Evolutionary conservation across 2,797 vertebrate genomes (phyloP), one percentile per base, ranked within the genome.

Genomic region (Arctocebus calabarensis): DNA sequence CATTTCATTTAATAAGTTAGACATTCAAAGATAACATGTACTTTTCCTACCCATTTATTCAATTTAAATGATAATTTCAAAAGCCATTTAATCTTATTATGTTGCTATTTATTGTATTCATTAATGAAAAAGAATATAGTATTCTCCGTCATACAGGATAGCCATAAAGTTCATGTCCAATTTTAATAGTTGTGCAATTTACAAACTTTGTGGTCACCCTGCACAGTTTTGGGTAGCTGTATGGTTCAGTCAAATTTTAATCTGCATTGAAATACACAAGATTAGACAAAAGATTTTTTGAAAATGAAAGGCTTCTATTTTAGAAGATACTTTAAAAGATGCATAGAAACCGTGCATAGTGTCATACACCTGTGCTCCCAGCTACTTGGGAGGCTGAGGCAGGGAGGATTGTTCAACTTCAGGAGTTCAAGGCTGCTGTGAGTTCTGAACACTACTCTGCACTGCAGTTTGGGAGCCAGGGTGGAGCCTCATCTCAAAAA

Each of bases 1-100:
- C 9, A 57, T 32, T 84, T 95, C 16, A 59, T 85, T 89, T 90
- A 91, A 84, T 95, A 91, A 91, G 86, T 78, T 94, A 87, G 92
- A 57, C 23, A 84, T 94, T 37, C 55, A 81, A 93, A 91, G 20
- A 84, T 91, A 88, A 77, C 82, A 37, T 61, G 32, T 91, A 68
- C 34, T 93, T 93, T 89, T 82, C 40, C 62, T 92, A 40, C 37
- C 64, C 70, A 73, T 61, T 87, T 94, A 84, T 78, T 94, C 68
- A 82, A 48, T 27, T 43, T 95, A 59, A 91, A 34, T 75, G 62
- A 71, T 52, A 68, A 79, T 94, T 96, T 87, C 43, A 84, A 75
- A 93, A 91, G 25, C 57, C 29, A 48, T 81, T 66, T 88, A 84
- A 62, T 29, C 34, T 81, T 78, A 83, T 61, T 79, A 70, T 93